These are phyloP conservation scores for Prionailurus bengalensis DNA, from an alignment of 2,113 vertebrate genomes.

Conservation along the genomic window DNA sequence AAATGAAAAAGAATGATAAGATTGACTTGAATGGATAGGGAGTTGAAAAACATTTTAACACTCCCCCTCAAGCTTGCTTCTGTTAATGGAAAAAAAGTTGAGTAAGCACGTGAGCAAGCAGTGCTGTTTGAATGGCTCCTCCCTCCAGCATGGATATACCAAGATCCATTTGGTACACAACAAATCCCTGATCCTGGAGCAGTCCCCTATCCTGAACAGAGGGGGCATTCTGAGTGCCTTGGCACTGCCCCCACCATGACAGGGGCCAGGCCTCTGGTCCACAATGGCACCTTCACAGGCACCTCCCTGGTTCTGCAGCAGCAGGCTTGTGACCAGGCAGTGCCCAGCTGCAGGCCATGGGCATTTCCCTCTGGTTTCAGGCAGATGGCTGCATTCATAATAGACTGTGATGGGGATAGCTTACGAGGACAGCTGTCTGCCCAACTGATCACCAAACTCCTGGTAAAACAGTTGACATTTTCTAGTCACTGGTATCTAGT, in stretches of 20 bases:
- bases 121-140: neutral
- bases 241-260: neutral
- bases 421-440: slow-evolving; percentile 81
- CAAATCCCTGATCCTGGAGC: neutral
- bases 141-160: neutral
- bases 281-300: slow-evolving; percentile 44
- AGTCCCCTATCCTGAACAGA: neutral
- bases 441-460: slow-evolving; percentile 75
- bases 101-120: neutral
- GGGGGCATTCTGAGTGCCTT: neutral
- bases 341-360: neutral
- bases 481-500: slow-evolving; percentile 68
- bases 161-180: neutral
- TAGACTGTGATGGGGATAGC: slow-evolving; percentile 76
- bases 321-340: neutral
- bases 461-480: slow-evolving; percentile 77
- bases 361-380: slow-evolving; percentile 68
- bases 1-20: neutral
- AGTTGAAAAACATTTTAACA: neutral
- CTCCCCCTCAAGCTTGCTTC: neutral
- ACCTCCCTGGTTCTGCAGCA: slow-evolving; percentile 35
- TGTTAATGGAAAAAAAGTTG: neutral
- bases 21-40: neutral
- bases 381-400: slow-evolving; percentile 80
- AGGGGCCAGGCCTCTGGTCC: neutral